Evolutionary conservation across 1,140 invertebrate genomes (phyloP), one percentile per base, ranked within the genome.

Genomic region (Aporrectodea caliginosa): DNA sequence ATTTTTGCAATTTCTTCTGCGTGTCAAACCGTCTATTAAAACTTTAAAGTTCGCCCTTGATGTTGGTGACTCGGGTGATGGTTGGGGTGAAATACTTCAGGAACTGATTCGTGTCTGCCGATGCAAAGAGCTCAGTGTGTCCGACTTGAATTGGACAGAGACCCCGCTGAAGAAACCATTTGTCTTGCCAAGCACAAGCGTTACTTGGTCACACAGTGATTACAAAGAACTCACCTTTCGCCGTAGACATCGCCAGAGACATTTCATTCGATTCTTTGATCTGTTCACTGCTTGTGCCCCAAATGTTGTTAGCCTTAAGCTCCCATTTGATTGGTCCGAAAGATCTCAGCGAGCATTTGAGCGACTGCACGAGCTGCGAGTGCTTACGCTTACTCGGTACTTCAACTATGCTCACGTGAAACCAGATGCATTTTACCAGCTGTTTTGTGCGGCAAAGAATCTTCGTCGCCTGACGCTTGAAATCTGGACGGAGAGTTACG

Each of bases 301-400:
- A 22, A 85, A 84, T 58, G 58, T 87, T 0, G 82, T 79, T n/a
- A 85, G 85, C 22, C 80, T 88, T 16, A 81, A 85, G 22, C 76
- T 87, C 78, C 87, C 87, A 12, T 88, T 88, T 83, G 85, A 87
- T 80, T 88, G 87, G 87, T 84, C 84, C 30, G 82, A 83, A 27
- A 82, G 73, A 22, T 84, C 84, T 77, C 82, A 87, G 12, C 71
- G 83, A 58, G 82, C 81, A 79, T 73, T 88, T 16, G 80, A 82
- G 6, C 82, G 83, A 1, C 81, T 88, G 29, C 83, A 84, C 78
- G 81, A 80, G 69, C 75, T 88, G 69, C 79, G 83, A 16, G 84
- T 79, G 77, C 77, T 88, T 2, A 85, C 86, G 6, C 77, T 88
- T 70, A 85, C 86, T 74, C 87, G 86, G 76, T 86, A 87, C 75